Percentiles rank a stretch among this genome's conserved stretches.
These are phyloP conservation scores for Lobophora halterata DNA, from an alignment of 2,888 invertebrate species.

Conservation along the genomic window DNA sequence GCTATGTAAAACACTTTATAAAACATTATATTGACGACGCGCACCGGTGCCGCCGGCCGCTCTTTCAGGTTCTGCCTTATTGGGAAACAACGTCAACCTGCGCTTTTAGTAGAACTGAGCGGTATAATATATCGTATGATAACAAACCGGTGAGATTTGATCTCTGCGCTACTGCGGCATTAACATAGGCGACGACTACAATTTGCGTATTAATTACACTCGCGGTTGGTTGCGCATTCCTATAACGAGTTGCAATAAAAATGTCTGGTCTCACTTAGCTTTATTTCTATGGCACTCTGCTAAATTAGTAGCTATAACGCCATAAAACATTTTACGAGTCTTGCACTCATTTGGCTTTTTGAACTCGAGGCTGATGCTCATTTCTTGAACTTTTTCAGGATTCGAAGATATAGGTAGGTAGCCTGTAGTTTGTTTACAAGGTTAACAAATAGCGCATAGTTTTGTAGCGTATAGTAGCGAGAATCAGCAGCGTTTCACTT, in stretches of 20 bases:
- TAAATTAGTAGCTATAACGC: conserved; percentile 3
- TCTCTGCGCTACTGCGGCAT: conserved; percentile 48
- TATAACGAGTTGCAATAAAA: conserved; percentile 36
- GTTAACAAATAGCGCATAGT: conserved; percentile 5
- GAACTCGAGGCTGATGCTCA: too few relatives aligned
- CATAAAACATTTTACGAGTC: too few relatives aligned
- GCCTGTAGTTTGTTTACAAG: too few relatives aligned
- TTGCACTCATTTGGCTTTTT: too few relatives aligned
- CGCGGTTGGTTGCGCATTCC: conserved; percentile 16
- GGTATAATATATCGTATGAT: conserved; percentile 40
- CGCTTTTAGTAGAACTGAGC: conserved; percentile 40
- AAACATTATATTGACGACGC: conserved; percentile 38
- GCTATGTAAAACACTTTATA: conserved; percentile 52
- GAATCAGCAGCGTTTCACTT: conserved; percentile 24
- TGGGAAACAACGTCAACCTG: conserved; percentile 49
- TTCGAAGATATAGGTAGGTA: too few relatives aligned
- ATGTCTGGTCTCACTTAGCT: conserved; percentile 36
- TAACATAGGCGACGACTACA: conserved; percentile 50
- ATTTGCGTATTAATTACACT: conserved; percentile 46
- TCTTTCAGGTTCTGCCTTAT: conserved; percentile 56
- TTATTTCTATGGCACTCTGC: conserved; percentile 2
- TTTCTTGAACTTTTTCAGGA: too few relatives aligned
- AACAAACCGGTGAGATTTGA: conserved; percentile 43
- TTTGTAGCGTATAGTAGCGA: too few relatives aligned
- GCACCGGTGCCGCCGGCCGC: conserved; percentile 38